Base-by-base conservation (phyloP, 2,888 invertebrate genomes). In the Pollenia griseotomentosa region DNA sequence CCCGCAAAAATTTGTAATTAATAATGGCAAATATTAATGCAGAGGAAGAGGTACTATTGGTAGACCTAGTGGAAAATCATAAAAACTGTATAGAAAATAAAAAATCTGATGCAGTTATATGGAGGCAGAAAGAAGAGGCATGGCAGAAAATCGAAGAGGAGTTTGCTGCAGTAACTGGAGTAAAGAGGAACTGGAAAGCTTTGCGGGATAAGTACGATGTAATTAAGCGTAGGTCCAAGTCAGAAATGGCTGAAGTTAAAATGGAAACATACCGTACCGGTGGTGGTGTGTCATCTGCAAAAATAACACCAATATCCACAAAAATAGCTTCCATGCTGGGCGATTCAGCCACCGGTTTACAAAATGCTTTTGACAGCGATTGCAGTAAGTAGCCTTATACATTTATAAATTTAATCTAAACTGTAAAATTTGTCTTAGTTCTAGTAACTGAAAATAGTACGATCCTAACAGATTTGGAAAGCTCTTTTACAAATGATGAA, bases 271-370 rank as follows among this genome's bases (percentile, higher is more conserved):
- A 65, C 44, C 44, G 44, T 16, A 65, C 65, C 7, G 65, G 65
- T 65, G 65, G 65, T 16, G 65, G 65, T 14, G 44, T 44, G 6
- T 19, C 46, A 11, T 46, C 66, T 0, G 14, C 66, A 46, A 66
- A 48, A 66, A 23, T 66, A 11, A 66, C 48, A 19, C 19, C 12
- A 14, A 23, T 66, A 2, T 66, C 46, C 6, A 12, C 16, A 65
- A 65, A 44, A 65, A 16, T 65, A 16, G 44, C 65, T 44, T 44
- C 65, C n/a, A 65, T 65, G 65, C 44, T 65, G 7, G 65, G 65
- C 40, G 44, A 65, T 65, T 65, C 65, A 7, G 44, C n/a, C 16
- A 65, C 65, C 40, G 65, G 44, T 1, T 65, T 65, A 10, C 16
- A 65, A 44, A 65, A 42, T 33, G n/a, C 1, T 44, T 65, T 40